Percentiles rank a stretch among this genome's conserved stretches.
phyloP scores from a whole-genome alignment of 30 jellyfish, hydroid and myxozoan genomes.

The Sanderia malayensis region DNA sequence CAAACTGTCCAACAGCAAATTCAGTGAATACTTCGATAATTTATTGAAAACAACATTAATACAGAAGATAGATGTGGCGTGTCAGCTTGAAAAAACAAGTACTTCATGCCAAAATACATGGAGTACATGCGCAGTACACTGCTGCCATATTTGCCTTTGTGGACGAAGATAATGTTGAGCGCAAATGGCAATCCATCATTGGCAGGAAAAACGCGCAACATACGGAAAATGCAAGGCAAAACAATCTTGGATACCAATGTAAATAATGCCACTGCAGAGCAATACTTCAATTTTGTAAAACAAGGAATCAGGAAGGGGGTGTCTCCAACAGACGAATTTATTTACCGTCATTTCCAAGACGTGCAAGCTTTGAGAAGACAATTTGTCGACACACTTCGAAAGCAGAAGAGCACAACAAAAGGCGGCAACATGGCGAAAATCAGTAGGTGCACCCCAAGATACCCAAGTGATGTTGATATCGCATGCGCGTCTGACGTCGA shows the following conservation, averaged over 20 bases:
- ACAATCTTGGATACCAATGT: background rate
- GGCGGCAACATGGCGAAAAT: background rate
- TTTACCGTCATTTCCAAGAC: background rate
- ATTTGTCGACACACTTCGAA: background rate
- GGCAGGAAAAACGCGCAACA: background rate
- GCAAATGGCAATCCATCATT: background rate
- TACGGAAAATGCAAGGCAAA: background rate
- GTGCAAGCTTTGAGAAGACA: background rate
- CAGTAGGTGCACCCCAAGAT: background rate
- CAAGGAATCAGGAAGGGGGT: background rate
- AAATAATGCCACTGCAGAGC: background rate
- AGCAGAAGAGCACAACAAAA: too few species aligned
- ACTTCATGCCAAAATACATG: too few species aligned
- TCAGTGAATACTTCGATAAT: too few species aligned
- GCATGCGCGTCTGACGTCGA: background rate
- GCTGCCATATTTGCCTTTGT: background rate
- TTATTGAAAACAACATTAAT: too few species aligned
- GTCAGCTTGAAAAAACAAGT: too few species aligned
- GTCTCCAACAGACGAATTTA: background rate
- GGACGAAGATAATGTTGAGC: background rate
- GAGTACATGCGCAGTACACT: background rate
- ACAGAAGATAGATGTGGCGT: background rate
- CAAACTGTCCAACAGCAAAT: too few species aligned
- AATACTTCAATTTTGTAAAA: background rate
- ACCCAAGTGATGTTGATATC: background rate